phyloP scores from a whole-genome alignment of 2,797 vertebrate genomes.

The Adrianichthys oophorus region DNA sequence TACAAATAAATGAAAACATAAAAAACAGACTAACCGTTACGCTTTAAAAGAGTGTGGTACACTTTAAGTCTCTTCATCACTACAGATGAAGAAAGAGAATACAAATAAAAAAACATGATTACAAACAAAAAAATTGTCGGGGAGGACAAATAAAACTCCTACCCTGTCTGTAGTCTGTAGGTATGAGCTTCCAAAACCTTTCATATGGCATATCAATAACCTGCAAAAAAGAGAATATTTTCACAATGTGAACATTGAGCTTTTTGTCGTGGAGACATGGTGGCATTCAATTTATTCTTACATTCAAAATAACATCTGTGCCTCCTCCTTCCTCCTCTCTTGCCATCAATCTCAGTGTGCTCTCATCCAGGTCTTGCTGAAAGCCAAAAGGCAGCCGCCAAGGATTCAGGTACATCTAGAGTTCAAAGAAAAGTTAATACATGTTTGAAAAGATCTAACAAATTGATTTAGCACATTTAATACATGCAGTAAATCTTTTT shows the following conservation, averaged over 20 bases:
- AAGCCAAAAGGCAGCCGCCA: constrained; percentile 62
- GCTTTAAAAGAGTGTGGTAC: background rate
- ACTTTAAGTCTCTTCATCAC: constrained; percentile 23
- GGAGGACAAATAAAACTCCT: background rate
- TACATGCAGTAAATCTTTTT: no score
- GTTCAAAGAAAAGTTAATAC: background rate
- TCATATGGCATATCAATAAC: constrained; percentile 49
- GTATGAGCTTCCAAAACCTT: background rate
- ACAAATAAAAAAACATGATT: background rate
- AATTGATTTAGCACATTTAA: no score
- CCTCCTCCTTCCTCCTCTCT: constrained; percentile 11
- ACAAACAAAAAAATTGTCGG: background rate
- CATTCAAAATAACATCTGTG: constrained; percentile 36
- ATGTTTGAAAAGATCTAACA: background rate
- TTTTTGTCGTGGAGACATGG: no score
- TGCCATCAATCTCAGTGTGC: constrained; percentile 7
- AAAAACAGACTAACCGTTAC: constrained; percentile 24
- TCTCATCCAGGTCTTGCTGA: background rate
- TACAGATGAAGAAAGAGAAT: constrained; percentile 20
- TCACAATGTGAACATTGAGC: background rate
- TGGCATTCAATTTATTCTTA: constrained; percentile 14
- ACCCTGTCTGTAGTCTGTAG: constrained; percentile 27
- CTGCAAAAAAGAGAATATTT: constrained; percentile 27
- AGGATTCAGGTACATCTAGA: constrained; percentile 59
- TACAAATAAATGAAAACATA: background rate